Evolutionary conservation across 2,888 invertebrate species (phyloP).

Genomic region (Lepetodrilus schrolli): DNA sequence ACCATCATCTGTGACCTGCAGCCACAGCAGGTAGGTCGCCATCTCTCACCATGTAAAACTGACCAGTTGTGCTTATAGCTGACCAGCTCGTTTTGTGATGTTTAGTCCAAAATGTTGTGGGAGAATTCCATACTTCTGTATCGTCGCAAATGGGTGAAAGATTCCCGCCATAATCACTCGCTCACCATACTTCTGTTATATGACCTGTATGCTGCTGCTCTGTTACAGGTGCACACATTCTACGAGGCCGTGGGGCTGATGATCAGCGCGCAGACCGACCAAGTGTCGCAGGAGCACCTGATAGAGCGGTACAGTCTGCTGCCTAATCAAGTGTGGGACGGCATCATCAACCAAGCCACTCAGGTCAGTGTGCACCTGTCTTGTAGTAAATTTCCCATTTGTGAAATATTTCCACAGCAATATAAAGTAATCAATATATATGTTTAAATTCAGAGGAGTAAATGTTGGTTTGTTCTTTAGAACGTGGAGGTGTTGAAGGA

Average conservation of each 20-base stretch:
- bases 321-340: constrained; percentile 98
- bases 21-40: constrained; percentile 92
- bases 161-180: too few species aligned
- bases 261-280: constrained; percentile 96
- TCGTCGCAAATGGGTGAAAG: too few species aligned
- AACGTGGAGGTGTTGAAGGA: constrained; percentile 97
- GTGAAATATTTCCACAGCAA: too few species aligned
- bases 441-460: background rate
- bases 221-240: constrained; percentile 91
- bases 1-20: constrained; percentile 99
- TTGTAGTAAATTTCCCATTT: too few species aligned
- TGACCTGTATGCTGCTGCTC: too few species aligned
- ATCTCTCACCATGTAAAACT: too few species aligned
- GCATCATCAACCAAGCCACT: constrained; percentile 96
- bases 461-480: constrained; percentile 67
- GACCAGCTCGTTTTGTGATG: too few species aligned
- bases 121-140: background rate
- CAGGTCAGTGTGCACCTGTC: too few species aligned
- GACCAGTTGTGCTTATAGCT: too few species aligned
- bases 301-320: constrained; percentile 98
- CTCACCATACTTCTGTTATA: too few species aligned
- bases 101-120: background rate
- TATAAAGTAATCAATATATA: too few species aligned
- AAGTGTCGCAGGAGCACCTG: constrained; percentile 90
- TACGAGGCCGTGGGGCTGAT: constrained; percentile 99